Evolutionary conservation across 53 echinoderm and acorn worm species (phyloP).

Genomic region (Echinarachnius parma): DNA sequence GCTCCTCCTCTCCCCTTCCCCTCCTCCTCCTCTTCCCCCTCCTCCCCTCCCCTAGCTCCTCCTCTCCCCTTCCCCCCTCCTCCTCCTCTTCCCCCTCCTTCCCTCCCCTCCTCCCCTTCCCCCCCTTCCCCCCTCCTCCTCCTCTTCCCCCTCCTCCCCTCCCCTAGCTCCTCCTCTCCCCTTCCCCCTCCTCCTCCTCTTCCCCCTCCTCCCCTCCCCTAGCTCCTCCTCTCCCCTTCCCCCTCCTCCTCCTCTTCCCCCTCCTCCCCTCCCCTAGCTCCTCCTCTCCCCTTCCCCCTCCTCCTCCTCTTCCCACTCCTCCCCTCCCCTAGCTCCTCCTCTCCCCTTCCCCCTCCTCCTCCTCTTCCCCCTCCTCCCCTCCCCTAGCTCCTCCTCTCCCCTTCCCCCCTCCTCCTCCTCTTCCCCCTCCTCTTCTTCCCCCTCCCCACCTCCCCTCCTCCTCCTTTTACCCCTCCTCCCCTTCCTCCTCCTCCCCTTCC

Average conservation of each 20-base stretch:
- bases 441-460: background rate
- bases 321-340: background rate
- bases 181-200: background rate
- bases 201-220: background rate
- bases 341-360: background rate
- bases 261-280: background rate
- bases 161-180: background rate
- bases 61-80: background rate
- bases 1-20: background rate
- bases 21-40: background rate
- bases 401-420: background rate
- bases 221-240: background rate
- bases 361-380: background rate
- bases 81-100: background rate
- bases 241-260: background rate
- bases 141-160: background rate
- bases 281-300: background rate
- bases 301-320: background rate
- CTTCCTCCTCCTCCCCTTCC: slow-evolving; percentile 1
- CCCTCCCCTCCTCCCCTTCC: background rate
- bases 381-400: background rate
- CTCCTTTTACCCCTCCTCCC: background rate
- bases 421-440: background rate
- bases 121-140: background rate
- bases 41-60: background rate